Evolutionary conservation across 2,888 invertebrate genomes (phyloP).

Genomic region (Catocala fraxini): DNA sequence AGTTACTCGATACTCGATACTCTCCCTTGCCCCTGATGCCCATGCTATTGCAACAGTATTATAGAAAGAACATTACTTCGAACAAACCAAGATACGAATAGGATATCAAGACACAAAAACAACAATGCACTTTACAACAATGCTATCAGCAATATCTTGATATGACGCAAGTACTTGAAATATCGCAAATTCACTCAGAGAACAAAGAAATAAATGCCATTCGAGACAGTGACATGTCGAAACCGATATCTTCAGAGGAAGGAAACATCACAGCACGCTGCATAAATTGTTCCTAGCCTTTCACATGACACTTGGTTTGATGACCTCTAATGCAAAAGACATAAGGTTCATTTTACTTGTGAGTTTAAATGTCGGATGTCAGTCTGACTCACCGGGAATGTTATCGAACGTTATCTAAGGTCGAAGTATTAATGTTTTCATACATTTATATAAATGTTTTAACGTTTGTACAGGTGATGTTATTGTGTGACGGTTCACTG

Average conservation of each 20-base stretch:
- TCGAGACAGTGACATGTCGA: constrained; percentile 4
- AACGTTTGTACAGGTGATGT: constrained; percentile 36
- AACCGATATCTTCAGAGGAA: constrained; percentile 30
- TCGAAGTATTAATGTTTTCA: constrained; percentile 38
- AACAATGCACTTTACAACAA: not conserved
- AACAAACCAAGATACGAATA: too few species aligned
- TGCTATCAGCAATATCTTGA: not conserved
- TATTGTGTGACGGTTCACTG: constrained; percentile 13
- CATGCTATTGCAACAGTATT: too few species aligned
- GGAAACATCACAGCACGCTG: constrained; percentile 31
- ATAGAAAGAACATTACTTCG: too few species aligned
- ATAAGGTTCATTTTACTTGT: constrained; percentile 3
- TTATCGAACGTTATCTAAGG: constrained; percentile 36
- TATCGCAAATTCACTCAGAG: not conserved
- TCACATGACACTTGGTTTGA: constrained; percentile 9
- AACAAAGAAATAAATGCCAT: not conserved
- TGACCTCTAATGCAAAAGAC: constrained; percentile 1
- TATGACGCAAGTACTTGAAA: not conserved
- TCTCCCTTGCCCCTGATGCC: too few species aligned
- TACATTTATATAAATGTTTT: constrained; percentile 37
- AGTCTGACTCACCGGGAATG: constrained; percentile 43
- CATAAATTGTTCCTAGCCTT: constrained; percentile 5
- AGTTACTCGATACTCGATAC: too few species aligned
- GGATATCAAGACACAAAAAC: not conserved
- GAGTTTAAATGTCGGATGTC: constrained; percentile 7